These are phyloP conservation scores for Marmota flaviventris DNA, from an alignment of 2,113 vertebrate species.

Conservation along the genomic window DNA sequence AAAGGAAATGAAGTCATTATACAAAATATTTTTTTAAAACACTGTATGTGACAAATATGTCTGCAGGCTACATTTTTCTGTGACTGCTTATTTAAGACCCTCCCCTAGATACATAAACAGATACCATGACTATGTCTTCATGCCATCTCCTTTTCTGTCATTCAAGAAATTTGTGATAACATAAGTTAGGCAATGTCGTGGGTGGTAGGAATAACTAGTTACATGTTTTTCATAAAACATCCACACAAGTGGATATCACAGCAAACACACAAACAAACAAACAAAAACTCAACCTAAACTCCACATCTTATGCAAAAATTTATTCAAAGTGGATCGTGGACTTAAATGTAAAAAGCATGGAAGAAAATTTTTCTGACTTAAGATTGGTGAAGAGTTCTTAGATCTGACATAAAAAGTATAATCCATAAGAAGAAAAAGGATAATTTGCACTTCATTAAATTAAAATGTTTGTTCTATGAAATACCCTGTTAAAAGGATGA, in stretches of 20 bases:
- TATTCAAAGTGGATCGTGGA: background rate
- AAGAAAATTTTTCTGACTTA: background rate
- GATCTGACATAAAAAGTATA: background rate
- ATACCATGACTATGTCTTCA: background rate
- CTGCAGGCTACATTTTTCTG: background rate
- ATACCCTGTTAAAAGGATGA: background rate
- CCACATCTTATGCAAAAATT: background rate
- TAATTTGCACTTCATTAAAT: background rate
- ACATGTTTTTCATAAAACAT: constrained; percentile 21
- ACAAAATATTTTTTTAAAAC: constrained; percentile 1
- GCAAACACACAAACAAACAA: background rate
- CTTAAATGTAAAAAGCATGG: background rate
- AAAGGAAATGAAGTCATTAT: background rate
- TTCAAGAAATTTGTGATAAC: constrained; percentile 46
- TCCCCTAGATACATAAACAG: background rate
- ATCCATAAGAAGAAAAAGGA: background rate
- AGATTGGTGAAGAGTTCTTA: background rate
- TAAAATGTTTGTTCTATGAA: constrained; percentile 3
- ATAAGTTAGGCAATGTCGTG: background rate
- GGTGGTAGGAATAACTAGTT: background rate
- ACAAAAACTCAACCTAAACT: background rate
- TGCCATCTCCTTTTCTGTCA: background rate
- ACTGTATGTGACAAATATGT: background rate
- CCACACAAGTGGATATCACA: background rate
- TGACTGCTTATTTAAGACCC: background rate